Evolutionary conservation across 2,888 invertebrate genomes (phyloP).

Genomic region (Metacarcinus magister): DNA sequence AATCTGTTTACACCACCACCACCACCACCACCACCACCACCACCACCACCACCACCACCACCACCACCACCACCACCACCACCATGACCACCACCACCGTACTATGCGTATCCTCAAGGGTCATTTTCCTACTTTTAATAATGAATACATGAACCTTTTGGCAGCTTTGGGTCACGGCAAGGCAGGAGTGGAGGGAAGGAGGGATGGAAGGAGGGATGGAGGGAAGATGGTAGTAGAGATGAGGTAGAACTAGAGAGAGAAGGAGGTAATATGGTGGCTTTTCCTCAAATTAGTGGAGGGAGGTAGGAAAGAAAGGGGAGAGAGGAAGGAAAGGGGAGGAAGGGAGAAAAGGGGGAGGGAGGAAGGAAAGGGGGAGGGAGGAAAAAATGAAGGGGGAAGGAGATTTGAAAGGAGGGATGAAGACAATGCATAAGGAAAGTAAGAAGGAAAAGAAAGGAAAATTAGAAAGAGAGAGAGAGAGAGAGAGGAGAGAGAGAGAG

Average conservation of each 20-base stretch:
- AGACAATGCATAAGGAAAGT: background rate
- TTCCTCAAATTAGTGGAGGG: background rate
- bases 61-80: too few relatives aligned
- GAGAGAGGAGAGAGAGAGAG: background rate
- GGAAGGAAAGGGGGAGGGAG: background rate
- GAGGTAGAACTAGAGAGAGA: background rate
- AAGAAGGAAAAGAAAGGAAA: background rate
- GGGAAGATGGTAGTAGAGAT: background rate
- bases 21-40: background rate
- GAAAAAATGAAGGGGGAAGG: background rate
- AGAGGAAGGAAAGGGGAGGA: background rate
- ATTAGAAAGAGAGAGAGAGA: background rate
- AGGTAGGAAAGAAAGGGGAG: background rate
- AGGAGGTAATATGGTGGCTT: background rate
- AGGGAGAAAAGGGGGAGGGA: background rate
- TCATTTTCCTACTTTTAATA: background rate
- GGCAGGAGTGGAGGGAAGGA: background rate
- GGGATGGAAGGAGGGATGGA: background rate
- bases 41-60: constrained; percentile 30
- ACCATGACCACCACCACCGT: background rate
- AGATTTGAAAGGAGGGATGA: background rate
- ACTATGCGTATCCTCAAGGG: background rate
- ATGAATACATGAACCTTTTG: background rate
- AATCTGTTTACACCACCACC: background rate
- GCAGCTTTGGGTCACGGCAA: background rate